Percentiles rank a stretch among this genome's conserved stretches.
Conservation (phyloP, 2,888 invertebrate species). For the Sisyra terminalis region DNA sequence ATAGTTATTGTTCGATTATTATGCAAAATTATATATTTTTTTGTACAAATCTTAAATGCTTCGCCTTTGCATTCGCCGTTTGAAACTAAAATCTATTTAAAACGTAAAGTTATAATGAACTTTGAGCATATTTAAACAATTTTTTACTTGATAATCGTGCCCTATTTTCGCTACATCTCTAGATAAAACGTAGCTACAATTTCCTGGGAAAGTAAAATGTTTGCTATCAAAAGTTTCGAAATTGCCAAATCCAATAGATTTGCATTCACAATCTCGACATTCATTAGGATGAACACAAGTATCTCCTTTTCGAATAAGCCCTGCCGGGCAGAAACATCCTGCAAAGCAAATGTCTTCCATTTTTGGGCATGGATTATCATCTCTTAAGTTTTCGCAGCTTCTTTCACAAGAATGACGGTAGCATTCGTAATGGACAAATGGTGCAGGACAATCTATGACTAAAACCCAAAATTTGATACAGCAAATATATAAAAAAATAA, state of each 20-base stretch:
- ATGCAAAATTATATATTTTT: slow-evolving; percentile 48
- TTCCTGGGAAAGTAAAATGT: slow-evolving; percentile 63
- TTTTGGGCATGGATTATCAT: slow-evolving; percentile 41
- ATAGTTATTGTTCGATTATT: slow-evolving; percentile 40
- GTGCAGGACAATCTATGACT: slow-evolving; percentile 56
- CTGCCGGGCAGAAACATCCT: slow-evolving; percentile 74
- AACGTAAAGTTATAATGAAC: not conserved
- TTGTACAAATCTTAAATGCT: slow-evolving; percentile 41
- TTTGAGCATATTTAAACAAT: slow-evolving; percentile 13
- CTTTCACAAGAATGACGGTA: slow-evolving; percentile 64
- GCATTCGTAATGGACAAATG: slow-evolving; percentile 69
- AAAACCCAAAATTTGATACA: slow-evolving; percentile 12
- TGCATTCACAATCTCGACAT: slow-evolving; percentile 58
- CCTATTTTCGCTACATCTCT: slow-evolving; percentile 38
- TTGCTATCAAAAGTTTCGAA: slow-evolving; percentile 70
- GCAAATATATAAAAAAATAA: not conserved
- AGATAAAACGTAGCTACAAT: slow-evolving; percentile 71
- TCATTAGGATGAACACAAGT: slow-evolving; percentile 51
- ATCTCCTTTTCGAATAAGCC: slow-evolving; percentile 46
- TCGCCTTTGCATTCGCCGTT: slow-evolving; percentile 50
- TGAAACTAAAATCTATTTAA: slow-evolving; percentile 43
- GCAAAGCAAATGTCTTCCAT: slow-evolving; percentile 55
- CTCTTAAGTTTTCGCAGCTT: slow-evolving; percentile 45
- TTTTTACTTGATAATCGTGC: slow-evolving; percentile 31
- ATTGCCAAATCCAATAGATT: slow-evolving; percentile 62